Evolutionary conservation across 2,888 invertebrate genomes (phyloP), one percentile per base, ranked within the genome.

Genomic region (Polydrusus cervinus): DNA sequence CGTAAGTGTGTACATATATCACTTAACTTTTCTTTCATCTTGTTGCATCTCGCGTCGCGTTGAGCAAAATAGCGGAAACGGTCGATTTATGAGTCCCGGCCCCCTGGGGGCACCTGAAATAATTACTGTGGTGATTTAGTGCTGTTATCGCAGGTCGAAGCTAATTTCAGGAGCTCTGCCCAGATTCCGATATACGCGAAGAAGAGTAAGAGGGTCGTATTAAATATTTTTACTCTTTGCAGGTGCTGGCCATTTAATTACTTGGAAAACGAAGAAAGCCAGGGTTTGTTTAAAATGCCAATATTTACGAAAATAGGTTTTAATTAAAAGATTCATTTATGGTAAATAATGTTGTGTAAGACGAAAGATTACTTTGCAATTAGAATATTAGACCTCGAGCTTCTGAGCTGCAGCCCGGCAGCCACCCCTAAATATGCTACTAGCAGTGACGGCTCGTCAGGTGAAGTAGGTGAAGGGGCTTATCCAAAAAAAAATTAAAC

Each of bases 61-160:
- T 60, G 47, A 71, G 61, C 72, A 72, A 72, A 78, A 77, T 80
- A 78, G 78, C 80, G 82, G 82, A 82, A 81, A 80, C 80, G 66
- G 78, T 77, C 80, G 77, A 82, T 82, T 82, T 82, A 81, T 81
- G 72, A 75, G 72, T 71, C 71, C 69, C 66, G 77, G 49, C 79
- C 79, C 79, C 74, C 74, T 53, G 71, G 77, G 79, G 80, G 78
- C 76, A 77, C 66, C 71, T 80, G 75, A 81, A 77, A 81, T 82
- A 82, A 82, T 81, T 82, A 79, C 76, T 61, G 74, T 70, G 75
- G 75, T 81, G 81, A 82, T 82, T 81, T 82, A 82, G 76, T 78
- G 78, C 78, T 74, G 75, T 77, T 72, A 74, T 77, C 71, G 67
- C 40, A 40, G 67, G 68, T 43, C 45, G 64, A 10, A 68, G 65